Evolutionary conservation across 2,113 vertebrate genomes (phyloP).

Genomic region (Cyanistes caeruleus): DNA sequence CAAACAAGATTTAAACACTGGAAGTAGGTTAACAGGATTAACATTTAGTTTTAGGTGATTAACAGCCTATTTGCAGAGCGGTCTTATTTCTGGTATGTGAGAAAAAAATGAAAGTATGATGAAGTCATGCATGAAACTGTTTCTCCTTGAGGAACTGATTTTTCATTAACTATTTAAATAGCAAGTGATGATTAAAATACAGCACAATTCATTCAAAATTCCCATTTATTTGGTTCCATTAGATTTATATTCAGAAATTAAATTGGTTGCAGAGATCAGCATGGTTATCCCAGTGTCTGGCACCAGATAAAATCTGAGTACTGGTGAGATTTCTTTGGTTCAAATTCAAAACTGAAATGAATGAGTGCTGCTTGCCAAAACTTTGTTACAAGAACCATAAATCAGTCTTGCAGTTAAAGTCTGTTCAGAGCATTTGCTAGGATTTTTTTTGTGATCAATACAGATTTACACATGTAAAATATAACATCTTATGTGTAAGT

Average conservation of each 20-base stretch:
- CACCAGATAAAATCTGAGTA: slow-evolving; percentile 32
- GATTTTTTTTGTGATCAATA: neutral
- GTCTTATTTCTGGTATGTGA: slow-evolving; percentile 1
- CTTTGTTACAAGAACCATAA: neutral
- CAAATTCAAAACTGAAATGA: neutral
- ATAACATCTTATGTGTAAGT: neutral
- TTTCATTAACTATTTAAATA: slow-evolving; percentile 48
- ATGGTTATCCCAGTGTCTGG: neutral
- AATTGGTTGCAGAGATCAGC: slow-evolving; percentile 6
- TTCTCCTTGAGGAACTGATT: neutral
- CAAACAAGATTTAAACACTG: slow-evolving; percentile 10
- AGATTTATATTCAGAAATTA: slow-evolving; percentile 16
- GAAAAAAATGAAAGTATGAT: slow-evolving; percentile 44
- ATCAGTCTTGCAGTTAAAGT: neutral
- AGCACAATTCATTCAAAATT: neutral
- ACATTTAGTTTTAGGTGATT: slow-evolving; percentile 35
- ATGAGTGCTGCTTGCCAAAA: neutral
- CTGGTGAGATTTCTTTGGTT: neutral
- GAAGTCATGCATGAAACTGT: slow-evolving; percentile 6
- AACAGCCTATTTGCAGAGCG: slow-evolving; percentile 22
- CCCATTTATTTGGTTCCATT: neutral
- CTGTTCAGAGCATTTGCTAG: neutral
- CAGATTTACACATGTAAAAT: neutral
- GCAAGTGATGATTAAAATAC: slow-evolving; percentile 50
- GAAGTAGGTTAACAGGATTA: slow-evolving; percentile 56